Evolutionary conservation across 2,888 invertebrate species (phyloP), one percentile per base, ranked within the genome.

Genomic region (Furcula furcula): DNA sequence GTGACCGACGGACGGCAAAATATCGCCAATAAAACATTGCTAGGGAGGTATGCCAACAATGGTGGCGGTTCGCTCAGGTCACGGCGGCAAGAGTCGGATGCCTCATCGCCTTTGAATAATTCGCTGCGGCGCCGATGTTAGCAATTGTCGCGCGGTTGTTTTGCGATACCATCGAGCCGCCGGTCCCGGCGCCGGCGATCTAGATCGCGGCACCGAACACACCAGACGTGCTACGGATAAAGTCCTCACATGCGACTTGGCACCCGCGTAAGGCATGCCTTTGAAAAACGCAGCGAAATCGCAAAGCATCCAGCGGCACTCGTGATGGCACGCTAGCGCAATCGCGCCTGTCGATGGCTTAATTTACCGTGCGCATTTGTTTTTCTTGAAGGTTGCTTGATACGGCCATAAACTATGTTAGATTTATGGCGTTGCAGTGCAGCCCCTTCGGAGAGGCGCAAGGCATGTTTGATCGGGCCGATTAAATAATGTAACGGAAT

Each of bases 141-240:
- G 82, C 84, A 85, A 84, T 85, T 85, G 86, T 85, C 85, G 84
- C 83, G 74, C 71, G 60, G 67, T 59, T 70, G 65, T 64, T 78
- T 78, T 72, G 58, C 68, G 86, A 87, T 87, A 85, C 58, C 72
- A 86, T 86, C 85, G 66, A 57, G 58, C 81, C 80, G 75, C 67
- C 62, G 52, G 54, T 65, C 66, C 55, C 78, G 74, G 71, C 77
- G 76, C 73, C 79, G 81, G 61, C 48, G 67, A 87, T 88, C 85
- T 85, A 84, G 86, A 86, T 86, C 81, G 80, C 83, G 83, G 79
- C 72, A 65, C 47, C 55, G 61, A 64, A 66, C 74, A 65, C 75
- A 82, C 81, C 79, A 82, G 82, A 80, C 83, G 72, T 75, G 75
- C 73, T 68, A 67, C 63, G 86, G 85, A 86, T 86, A 86, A 85